Evolutionary conservation across 2,888 invertebrate genomes (phyloP), one percentile per base, ranked within the genome.

Genomic region (Lydus trimaculatus): DNA sequence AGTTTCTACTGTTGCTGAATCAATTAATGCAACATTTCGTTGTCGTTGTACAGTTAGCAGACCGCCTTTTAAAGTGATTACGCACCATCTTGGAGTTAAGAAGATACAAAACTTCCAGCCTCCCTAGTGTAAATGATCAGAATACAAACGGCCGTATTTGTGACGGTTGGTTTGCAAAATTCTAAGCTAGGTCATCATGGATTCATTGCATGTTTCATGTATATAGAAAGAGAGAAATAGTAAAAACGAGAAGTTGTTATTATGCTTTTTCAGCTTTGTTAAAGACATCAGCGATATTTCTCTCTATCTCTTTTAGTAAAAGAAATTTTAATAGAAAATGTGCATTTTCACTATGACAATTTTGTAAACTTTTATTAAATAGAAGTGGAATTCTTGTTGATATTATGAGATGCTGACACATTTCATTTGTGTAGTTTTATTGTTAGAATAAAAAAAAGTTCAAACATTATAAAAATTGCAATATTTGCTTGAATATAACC

Each of bases 61-160:
- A 62, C 65, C 67, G 65, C 72, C 72, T 65, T 77, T 76, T 77
- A 79, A 80, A 79, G 79, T 78, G 78, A 80, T 80, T 81, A 81
- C 78, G 78, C 76, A 80, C 79, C 80, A 79, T 81, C 80, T 79
- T 77, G 77, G 74, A 81, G 81, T 79, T 81, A 80, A 82, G 81
- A 82, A 83, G 83, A 83, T 82, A 83, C 82, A 83, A 82, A 83
- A 83, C 82, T 83, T 82, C 72, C 79, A 31, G 75, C 72, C 17
- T n/a, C 43, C 43, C n/a, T 43, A 43, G 78, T 68, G 72, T 70
- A 72, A 72, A 70, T 77, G 80, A 79, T 79, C 78, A 74, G 84
- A 83, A 84, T 84, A 84, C 84, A 83, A 84, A 84, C 81, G 75
- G 81, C 78, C 78, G 78, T 77, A 84, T 84, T 84, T 84, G 78